These are phyloP conservation scores for Pedionomus torquatus DNA, from an alignment of 2,113 vertebrate genomes.

Conservation along the genomic window DNA sequence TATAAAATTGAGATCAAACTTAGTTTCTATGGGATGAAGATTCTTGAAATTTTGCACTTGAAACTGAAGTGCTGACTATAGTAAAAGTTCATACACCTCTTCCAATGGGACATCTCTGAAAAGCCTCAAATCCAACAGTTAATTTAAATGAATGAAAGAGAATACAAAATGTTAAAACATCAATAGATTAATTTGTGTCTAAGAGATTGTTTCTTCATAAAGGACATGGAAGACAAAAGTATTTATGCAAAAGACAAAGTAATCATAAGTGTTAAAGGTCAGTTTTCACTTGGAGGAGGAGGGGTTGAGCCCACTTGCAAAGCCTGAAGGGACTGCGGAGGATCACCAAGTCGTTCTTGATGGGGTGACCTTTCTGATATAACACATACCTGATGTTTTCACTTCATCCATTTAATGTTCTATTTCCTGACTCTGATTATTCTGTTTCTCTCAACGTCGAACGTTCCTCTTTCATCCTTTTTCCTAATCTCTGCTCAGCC, in stretches of 20 bases:
- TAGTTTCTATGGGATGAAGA: not conserved
- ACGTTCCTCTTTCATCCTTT: not conserved
- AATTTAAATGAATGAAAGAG: not conserved
- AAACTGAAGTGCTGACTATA: not conserved
- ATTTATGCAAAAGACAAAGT: not conserved
- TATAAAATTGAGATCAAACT: not conserved
- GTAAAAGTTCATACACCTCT: not conserved
- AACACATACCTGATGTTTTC: not conserved
- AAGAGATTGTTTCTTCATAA: not conserved
- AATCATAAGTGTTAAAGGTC: not conserved
- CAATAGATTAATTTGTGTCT: not conserved
- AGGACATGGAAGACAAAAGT: not conserved
- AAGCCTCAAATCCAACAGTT: not conserved
- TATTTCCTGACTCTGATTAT: not conserved
- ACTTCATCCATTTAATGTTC: not conserved
- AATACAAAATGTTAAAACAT: not conserved
- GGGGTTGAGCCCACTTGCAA: not conserved
- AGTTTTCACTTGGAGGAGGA: not conserved
- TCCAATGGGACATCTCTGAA: not conserved
- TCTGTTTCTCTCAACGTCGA: not conserved
- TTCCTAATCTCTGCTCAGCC: not conserved
- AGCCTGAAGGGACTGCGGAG: not conserved
- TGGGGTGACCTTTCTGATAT: not conserved
- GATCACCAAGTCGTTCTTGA: not conserved
- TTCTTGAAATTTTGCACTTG: not conserved